Conservation (phyloP, 1,140 invertebrate genomes). For the Zaprionus inermis region DNA sequence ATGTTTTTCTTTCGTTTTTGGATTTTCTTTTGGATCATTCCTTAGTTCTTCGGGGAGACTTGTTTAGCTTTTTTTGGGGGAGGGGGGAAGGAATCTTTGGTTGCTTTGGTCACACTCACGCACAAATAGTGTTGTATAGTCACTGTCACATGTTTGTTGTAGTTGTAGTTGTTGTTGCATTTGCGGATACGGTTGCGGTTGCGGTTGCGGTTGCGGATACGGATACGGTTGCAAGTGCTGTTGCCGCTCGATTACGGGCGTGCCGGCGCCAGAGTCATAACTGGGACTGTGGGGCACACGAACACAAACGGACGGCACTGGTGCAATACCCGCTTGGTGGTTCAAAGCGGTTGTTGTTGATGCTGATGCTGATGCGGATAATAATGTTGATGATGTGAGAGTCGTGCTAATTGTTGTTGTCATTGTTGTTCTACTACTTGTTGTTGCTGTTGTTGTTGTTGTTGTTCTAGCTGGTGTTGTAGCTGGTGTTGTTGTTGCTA, state of each 20-base stretch:
- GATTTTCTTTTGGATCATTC: slow-evolving; percentile 15
- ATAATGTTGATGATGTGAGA: slow-evolving; percentile 77
- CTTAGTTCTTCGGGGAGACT: slow-evolving; percentile 15
- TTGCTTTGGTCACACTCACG: slow-evolving; percentile 82
- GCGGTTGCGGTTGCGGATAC: slow-evolving; percentile 58
- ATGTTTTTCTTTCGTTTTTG: slow-evolving; percentile 11
- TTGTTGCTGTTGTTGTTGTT: slow-evolving; percentile 69
- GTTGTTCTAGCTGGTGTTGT: slow-evolving; percentile 55
- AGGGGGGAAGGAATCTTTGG: slow-evolving; percentile 9
- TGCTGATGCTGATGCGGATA: slow-evolving; percentile 66
- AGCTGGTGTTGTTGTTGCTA: slow-evolving; percentile 60
- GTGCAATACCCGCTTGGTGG: slow-evolving; percentile 60
- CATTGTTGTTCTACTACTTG: slow-evolving; percentile 66
- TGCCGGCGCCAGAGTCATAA: slow-evolving; percentile 70
- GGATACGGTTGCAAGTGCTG: slow-evolving; percentile 73
- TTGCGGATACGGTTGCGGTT: slow-evolving; percentile 63
- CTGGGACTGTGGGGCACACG: slow-evolving; percentile 84
- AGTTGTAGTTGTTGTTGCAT: slow-evolving; percentile 60
- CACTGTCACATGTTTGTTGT: slow-evolving; percentile 71
- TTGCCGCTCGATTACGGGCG: slow-evolving; percentile 61
- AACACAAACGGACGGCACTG: slow-evolving; percentile 84
- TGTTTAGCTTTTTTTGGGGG: slow-evolving; percentile 27
- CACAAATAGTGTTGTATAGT: slow-evolving; percentile 84
- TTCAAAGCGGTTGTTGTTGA: slow-evolving; percentile 56
- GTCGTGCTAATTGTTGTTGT: slow-evolving; percentile 73